Base-by-base conservation (phyloP, 2,888 invertebrate species). In the Lycaena phlaeas region DNA sequence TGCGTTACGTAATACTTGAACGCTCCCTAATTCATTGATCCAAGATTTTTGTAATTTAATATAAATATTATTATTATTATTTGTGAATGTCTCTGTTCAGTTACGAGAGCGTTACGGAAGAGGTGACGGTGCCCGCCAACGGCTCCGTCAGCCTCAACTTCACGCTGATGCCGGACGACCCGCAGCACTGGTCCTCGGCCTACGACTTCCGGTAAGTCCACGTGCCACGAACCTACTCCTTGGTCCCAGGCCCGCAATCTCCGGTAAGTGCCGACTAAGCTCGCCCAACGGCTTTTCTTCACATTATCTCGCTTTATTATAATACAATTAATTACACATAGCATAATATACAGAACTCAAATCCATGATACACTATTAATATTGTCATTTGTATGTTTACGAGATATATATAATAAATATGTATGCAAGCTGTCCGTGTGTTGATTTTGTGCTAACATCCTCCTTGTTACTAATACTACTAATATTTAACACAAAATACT, bases 161-260 rank as follows among this genome's bases (percentile, higher is more conserved):
- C 56, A 92, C 91, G 0, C 78, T 97, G 30, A 90, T 92, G 88
- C 87, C 90, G n/a, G 90, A 92, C 61, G 92, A 93, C 66, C 90
- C 92, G 0, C 87, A 89, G 49, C 91, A 93, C 61, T 96, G 96
- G 96, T 90, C 92, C 0, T 91, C 91, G 4, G 92, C 91, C 0
- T 91, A 94, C 64, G 94, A 94, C 73, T 91, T 90, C 85, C 85
- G 92, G 85, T 70, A 77, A 81, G 69, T 75, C n/a, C 9, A 22
- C 11, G 11, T 14, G 17, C n/a, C 18, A 18, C 22, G 22, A 2
- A 27, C 25, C 37, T 22, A 26, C 28, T n/a, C n/a, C n/a, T 4
- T 36, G 4, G 7, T 30, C 18, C 18, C 18, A 18, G 3, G 3
- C n/a, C n/a, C n/a, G n/a, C 4, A 4, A 4, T 6, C 18, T 18